Percentiles rank a stretch among this genome's conserved stretches.
These are phyloP conservation scores for Schrankia costaestrigalis DNA, from an alignment of 2,888 invertebrate genomes.

Conservation along the genomic window DNA sequence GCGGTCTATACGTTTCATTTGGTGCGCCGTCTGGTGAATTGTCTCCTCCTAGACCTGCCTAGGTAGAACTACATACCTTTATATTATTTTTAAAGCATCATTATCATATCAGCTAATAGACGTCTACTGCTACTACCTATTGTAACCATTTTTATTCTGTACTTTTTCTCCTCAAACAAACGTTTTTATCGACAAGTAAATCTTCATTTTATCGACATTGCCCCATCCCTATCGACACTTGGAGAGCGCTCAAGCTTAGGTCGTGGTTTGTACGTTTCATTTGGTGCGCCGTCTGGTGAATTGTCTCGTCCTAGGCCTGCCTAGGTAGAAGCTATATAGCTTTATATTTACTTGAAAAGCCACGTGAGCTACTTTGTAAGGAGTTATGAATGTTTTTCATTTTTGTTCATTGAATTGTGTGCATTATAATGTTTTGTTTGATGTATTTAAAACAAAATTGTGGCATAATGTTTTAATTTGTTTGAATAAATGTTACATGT, in stretches of 20 bases:
- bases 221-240: conserved; percentile 44
- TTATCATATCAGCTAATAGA: too few species aligned
- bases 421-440: neutral
- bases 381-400: neutral
- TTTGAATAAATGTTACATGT: too few species aligned
- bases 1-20: conserved; percentile 74
- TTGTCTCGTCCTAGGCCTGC: conserved; percentile 53
- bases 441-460: too few species aligned
- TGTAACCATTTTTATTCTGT: too few species aligned
- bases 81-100: too few species aligned
- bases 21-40: conserved; percentile 63
- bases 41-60: conserved; percentile 47
- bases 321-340: conserved; percentile 19
- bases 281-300: conserved; percentile 64
- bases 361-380: conserved; percentile 9
- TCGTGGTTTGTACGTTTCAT: conserved; percentile 72
- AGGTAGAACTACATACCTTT: conserved; percentile 24
- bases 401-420: neutral
- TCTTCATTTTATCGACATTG: conserved; percentile 9
- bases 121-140: neutral
- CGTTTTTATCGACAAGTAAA: neutral
- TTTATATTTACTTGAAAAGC: conserved; percentile 18
- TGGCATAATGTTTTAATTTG: too few species aligned
- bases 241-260: conserved; percentile 55
- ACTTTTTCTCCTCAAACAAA: too few species aligned